These are phyloP conservation scores for Nycteola revayana DNA, from an alignment of 2,888 invertebrate species.

Conservation along the genomic window DNA sequence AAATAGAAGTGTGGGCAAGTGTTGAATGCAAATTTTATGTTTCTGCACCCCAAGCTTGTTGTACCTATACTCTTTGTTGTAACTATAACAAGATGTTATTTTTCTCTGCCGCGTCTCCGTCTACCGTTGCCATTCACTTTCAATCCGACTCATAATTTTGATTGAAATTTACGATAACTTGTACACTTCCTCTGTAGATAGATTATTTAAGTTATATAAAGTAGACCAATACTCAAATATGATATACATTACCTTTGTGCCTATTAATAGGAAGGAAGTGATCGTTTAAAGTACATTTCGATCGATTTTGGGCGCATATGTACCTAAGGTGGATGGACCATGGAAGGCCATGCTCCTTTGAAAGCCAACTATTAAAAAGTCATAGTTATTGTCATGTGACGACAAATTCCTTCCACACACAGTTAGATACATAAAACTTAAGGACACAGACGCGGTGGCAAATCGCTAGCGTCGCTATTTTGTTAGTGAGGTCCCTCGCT, in stretches of 20 bases:
- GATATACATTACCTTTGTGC: conserved; percentile 8
- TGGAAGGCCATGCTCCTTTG: too few species aligned
- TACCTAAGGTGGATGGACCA: too few species aligned
- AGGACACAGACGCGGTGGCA: too few species aligned
- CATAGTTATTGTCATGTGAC: too few species aligned
- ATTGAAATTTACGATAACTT: conserved; percentile 13
- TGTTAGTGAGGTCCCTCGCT: too few species aligned
- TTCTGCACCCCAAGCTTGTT: conserved; percentile 27
- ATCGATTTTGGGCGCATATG: too few species aligned
- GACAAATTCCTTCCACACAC: too few species aligned
- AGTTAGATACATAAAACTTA: too few species aligned
- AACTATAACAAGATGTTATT: conserved; percentile 17
- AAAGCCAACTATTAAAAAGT: too few species aligned
- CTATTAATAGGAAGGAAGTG: conserved; percentile 12
- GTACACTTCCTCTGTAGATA: conserved; percentile 11
- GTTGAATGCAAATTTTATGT: conserved; percentile 58
- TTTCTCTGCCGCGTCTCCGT: conserved; percentile 6
- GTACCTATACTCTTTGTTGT: conserved; percentile 17
- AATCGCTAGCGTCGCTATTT: too few species aligned
- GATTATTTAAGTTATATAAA: conserved; percentile 15
- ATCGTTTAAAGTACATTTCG: too few species aligned
- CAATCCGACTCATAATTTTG: conserved; percentile 12
- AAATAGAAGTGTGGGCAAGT: conserved; percentile 46
- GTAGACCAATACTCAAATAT: conserved; percentile 12
- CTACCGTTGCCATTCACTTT: conserved; percentile 17